Evolutionary conservation across 30 jellyfish, hydroid and myxozoan genomes (phyloP).

Genomic region (Rhopilema esculentum): DNA sequence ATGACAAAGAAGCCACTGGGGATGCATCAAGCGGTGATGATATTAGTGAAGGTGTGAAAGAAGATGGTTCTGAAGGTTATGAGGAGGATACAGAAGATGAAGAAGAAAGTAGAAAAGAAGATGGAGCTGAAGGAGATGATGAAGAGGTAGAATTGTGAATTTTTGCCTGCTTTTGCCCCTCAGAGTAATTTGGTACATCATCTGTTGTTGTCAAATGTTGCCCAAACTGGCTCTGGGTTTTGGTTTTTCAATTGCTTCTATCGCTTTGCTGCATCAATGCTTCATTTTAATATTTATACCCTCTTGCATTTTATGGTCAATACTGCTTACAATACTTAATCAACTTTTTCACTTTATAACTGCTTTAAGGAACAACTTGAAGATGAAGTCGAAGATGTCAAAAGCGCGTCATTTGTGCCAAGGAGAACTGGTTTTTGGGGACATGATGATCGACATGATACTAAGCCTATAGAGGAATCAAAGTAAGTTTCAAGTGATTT

Average conservation of each 20-base stretch:
- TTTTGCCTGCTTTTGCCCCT: too few relatives aligned
- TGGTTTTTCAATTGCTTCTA: too few relatives aligned
- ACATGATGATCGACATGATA: conserved; percentile 84
- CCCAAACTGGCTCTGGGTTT: too few relatives aligned
- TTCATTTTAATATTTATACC: too few relatives aligned
- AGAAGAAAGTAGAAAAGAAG: conserved; percentile 42
- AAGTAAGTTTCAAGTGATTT: conserved; percentile 40
- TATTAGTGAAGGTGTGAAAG: conserved; percentile 18
- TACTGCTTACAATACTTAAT: too few relatives aligned
- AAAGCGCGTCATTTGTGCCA: conserved; percentile 75
- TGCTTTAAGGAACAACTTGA: background rate
- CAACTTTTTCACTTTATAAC: too few relatives aligned
- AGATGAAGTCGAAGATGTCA: conserved; percentile 29
- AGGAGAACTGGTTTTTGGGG: conserved; percentile 92
- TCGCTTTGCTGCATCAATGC: too few relatives aligned
- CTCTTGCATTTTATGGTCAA: too few relatives aligned
- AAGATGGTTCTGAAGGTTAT: conserved; percentile 52
- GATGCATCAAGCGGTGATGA: conserved; percentile 57
- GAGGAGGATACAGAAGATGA: conserved; percentile 67
- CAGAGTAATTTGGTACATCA: too few relatives aligned
- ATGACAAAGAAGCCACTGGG: conserved; percentile 44
- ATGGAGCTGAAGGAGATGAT: background rate
- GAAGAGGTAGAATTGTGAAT: conserved; percentile 6
- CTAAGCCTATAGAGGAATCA: conserved; percentile 68
- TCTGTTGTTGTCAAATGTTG: too few relatives aligned